Evolutionary conservation across 2,888 invertebrate genomes (phyloP), one percentile per base, ranked within the genome.

Genomic region (Drosophila paranaensis): DNA sequence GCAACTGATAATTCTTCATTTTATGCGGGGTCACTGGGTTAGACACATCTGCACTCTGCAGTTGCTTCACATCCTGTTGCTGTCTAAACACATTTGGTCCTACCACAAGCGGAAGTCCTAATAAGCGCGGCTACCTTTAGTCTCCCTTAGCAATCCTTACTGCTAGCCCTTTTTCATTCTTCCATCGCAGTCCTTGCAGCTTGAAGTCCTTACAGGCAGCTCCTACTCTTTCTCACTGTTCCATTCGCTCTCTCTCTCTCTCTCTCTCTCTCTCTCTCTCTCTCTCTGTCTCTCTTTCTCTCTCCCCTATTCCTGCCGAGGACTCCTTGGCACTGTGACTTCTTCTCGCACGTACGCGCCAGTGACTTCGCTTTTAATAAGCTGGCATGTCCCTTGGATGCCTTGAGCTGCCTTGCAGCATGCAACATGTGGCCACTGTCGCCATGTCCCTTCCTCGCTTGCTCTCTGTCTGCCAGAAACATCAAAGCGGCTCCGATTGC

Each of bases 341-440:
- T 46, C 40, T 42, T 20, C 39, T 3, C 27, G 40, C 70, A 50
- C 65, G 68, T 66, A 56, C 61, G 37, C 51, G 16, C 45, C 51
- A 56, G 42, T 43, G 54, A 80, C 77, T 54, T 74, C 48, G 25
- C 54, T 63, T 65, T 62, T 77, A 60, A 74, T 74, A 78, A 78
- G 79, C 71, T 62, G 40, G 48, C 66, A 62, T 62, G 50, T 48
- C 50, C 65, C 37, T 63, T 40, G 40, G 8, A 63, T 20, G 16
- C 16, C 20, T 20, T 37, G 33, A 16, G 6, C 45, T 25, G n/a
- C 60, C n/a, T 37, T 42, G 48, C 25, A 35, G 54, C 67, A 85
- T 83, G 88, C 90, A 89, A 84, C 90, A 90, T 90, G 87, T 91
- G 90, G 79, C 73, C 64, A 27, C 60, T 55, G 42, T 61, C 40